phyloP scores from a whole-genome alignment of 2,797 vertebrate species.

The Acrossocheilus wenchowensis region DNA sequence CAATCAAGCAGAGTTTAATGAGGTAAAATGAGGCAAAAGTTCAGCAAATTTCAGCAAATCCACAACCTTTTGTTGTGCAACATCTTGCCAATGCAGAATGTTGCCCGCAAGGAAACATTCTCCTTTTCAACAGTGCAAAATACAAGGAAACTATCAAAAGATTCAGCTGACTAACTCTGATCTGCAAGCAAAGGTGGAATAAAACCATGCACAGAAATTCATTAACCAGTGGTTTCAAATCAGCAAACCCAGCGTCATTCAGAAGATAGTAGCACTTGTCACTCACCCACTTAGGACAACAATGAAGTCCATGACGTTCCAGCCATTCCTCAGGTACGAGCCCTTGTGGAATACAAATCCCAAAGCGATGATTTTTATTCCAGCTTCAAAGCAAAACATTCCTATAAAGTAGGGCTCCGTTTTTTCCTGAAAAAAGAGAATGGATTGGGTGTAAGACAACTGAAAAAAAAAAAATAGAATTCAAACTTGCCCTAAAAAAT shows the following conservation, averaged over 20 bases:
- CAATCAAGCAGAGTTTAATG: constrained; percentile 1
- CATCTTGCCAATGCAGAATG: background rate
- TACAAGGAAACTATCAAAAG: constrained; percentile 4
- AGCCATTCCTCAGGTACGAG: constrained; percentile 96
- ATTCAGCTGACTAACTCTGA: background rate
- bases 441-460: background rate
- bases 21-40: constrained; percentile 21
- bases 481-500: background rate
- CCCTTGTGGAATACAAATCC: constrained; percentile 98
- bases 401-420: constrained; percentile 99
- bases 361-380: constrained; percentile 96
- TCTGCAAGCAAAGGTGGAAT: background rate
- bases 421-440: constrained; percentile 85
- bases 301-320: constrained; percentile 99
- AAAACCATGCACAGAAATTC: background rate
- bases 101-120: background rate
- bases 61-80: background rate
- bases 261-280: background rate
- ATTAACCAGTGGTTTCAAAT: background rate
- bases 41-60: constrained; percentile 7
- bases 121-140: background rate
- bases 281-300: constrained; percentile 98
- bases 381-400: constrained; percentile 98
- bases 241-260: background rate
- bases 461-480: background rate